Evolutionary conservation across 53 echinoderm and acorn worm genomes (phyloP).

Genomic region (Arbacia lixula): DNA sequence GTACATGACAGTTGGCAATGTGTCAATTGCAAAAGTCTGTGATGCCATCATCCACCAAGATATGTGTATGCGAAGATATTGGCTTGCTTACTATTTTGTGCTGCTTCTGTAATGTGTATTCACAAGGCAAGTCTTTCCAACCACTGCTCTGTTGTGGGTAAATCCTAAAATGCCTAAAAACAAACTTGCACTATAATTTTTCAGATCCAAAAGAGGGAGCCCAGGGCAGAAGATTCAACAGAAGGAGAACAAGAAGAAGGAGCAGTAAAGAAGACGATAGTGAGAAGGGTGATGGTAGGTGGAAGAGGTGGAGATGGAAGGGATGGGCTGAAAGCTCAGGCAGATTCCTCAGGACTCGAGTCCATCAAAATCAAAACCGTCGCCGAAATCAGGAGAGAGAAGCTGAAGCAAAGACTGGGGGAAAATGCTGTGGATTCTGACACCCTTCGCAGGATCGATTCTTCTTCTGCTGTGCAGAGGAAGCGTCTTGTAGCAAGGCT

Average conservation of each 20-base stretch:
- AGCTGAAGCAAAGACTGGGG: slow-evolving; percentile 52
- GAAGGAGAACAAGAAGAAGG: background rate
- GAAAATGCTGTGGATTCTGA: background rate
- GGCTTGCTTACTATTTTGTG: too few relatives aligned
- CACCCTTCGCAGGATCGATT: background rate
- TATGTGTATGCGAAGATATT: too few relatives aligned
- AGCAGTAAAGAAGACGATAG: background rate
- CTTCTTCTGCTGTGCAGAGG: background rate
- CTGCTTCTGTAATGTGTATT: too few relatives aligned
- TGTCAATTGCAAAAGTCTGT: too few relatives aligned
- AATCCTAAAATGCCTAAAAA: too few relatives aligned
- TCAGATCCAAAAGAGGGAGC: slow-evolving; percentile 5
- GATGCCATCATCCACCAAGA: too few relatives aligned
- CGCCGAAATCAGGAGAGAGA: slow-evolving; percentile 62
- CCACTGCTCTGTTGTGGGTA: too few relatives aligned
- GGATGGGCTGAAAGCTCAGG: background rate
- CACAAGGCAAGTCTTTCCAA: too few relatives aligned
- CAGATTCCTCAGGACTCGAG: background rate
- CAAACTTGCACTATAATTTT: too few relatives aligned
- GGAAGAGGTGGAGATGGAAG: background rate
- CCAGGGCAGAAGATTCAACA: background rate
- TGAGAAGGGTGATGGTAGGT: slow-evolving; percentile 14
- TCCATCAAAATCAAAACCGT: slow-evolving; percentile 61
- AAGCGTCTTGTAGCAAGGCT: background rate
- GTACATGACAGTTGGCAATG: too few relatives aligned